Percentiles rank a stretch among this genome's conserved stretches.
phyloP scores from a whole-genome alignment of 1,140 invertebrate genomes.

The Halotydeus destructor region DNA sequence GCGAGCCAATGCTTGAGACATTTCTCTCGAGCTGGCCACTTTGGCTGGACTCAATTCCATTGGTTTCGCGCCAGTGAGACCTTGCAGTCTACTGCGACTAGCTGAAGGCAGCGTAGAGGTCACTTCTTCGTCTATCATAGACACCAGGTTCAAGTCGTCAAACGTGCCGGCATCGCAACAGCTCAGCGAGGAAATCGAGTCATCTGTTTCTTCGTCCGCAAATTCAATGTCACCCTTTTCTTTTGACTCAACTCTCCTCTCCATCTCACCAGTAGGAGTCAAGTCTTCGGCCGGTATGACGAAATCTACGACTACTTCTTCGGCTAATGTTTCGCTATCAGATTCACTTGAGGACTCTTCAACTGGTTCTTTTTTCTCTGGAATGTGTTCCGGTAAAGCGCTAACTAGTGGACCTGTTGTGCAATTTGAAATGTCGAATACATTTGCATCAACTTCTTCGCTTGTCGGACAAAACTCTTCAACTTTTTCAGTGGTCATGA shows the following conservation, averaged over 20 bases:
- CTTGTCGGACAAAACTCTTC: too few relatives aligned
- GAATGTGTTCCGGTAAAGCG: neutral
- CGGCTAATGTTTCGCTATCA: neutral
- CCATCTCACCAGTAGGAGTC: too few relatives aligned
- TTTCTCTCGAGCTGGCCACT: too few relatives aligned
- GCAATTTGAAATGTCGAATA: neutral
- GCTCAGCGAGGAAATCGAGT: neutral
- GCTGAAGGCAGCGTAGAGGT: too few relatives aligned
- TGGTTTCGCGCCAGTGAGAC: too few relatives aligned
- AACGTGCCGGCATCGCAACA: neutral
- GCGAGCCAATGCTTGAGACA: too few relatives aligned
- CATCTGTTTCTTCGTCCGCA: neutral
- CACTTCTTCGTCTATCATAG: neutral
- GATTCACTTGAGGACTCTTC: neutral
- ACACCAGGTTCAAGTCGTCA: conserved; percentile 2
- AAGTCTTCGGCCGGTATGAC: neutral
- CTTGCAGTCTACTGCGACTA: too few relatives aligned
- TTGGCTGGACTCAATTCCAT: too few relatives aligned
- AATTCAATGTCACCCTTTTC: neutral
- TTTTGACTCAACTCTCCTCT: too few relatives aligned
- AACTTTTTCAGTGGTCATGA: too few relatives aligned
- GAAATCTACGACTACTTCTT: neutral
- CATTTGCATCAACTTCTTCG: neutral
- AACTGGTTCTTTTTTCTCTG: neutral
- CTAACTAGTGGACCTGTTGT: neutral